Conservation (phyloP, 2,113 vertebrate genomes). For the Thomomys bottae region DNA sequence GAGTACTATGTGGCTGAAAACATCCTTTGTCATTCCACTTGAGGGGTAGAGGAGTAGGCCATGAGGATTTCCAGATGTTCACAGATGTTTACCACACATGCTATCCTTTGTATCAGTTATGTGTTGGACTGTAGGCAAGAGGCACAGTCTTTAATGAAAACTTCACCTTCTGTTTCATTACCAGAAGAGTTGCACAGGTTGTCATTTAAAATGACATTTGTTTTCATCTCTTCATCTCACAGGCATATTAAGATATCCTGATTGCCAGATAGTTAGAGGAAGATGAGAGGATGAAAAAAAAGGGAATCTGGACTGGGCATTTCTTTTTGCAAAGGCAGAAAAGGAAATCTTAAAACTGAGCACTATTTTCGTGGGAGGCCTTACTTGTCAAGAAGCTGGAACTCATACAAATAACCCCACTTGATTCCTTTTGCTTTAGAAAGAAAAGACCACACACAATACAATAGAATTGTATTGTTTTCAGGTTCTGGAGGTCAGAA, state of each 20-base stretch:
- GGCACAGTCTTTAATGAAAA: background rate
- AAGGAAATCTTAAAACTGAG: slow-evolving; percentile 20
- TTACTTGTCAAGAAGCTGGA: slow-evolving; percentile 9
- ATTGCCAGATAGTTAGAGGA: background rate
- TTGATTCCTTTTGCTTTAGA: background rate
- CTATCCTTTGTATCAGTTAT: background rate
- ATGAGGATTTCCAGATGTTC: background rate
- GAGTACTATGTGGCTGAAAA: background rate
- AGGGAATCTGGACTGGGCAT: background rate
- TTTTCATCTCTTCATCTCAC: background rate
- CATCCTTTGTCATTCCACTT: background rate
- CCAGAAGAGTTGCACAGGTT: background rate
- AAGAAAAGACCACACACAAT: background rate
- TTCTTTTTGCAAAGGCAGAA: slow-evolving; percentile 6
- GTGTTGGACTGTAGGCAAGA: background rate
- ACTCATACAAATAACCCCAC: background rate
- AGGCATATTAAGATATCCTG: background rate
- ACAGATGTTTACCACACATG: background rate
- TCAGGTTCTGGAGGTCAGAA: background rate
- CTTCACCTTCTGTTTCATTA: too few species aligned
- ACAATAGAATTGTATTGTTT: background rate
- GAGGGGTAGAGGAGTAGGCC: background rate
- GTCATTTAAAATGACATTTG: background rate
- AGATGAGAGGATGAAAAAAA: background rate
- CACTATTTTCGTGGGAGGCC: background rate